A percentile compares a stretch with the other conserved stretches of the same genome.
Conservation (phyloP, 2,888 invertebrate species). For the Sthenelais limicola region DNA sequence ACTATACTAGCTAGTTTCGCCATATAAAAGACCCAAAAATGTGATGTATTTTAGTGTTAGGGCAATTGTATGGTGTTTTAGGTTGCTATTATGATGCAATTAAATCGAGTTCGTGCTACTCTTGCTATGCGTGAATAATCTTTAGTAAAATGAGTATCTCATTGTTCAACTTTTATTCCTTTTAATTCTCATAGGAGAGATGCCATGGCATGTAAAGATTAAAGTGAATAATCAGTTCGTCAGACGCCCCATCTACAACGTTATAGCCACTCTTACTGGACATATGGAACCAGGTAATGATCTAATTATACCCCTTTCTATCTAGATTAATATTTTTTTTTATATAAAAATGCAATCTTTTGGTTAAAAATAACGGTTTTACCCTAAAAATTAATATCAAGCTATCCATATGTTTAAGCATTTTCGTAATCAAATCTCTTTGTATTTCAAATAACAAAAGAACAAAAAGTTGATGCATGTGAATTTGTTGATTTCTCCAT, state of each 20-base stretch:
- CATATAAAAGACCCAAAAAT: too few species aligned
- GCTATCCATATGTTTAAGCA: not conserved
- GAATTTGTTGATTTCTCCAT: not conserved
- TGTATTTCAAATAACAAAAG: not conserved
- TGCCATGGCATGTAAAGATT: not conserved
- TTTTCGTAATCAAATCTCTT: not conserved
- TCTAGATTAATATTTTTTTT: too few species aligned
- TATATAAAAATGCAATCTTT: too few species aligned
- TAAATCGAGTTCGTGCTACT: too few species aligned
- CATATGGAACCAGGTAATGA: constrained; percentile 32
- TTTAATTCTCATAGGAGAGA: not conserved
- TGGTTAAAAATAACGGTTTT: too few species aligned
- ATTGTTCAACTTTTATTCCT: not conserved
- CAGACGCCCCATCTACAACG: constrained; percentile 30
- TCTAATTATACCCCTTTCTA: too few species aligned
- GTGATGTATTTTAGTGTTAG: too few species aligned
- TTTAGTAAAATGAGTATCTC: not conserved
- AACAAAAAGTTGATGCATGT: not conserved
- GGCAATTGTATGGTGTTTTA: too few species aligned
- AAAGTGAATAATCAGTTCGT: constrained; percentile 15
- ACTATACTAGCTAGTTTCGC: too few species aligned
- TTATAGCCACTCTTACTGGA: constrained; percentile 33
- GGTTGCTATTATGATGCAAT: too few species aligned
- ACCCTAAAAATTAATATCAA: too few species aligned
- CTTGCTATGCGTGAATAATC: too few species aligned